A percentile compares a stretch with the other conserved stretches of the same genome.
Conservation (phyloP, 2,888 invertebrate species). For the Apamea epomidion region DNA sequence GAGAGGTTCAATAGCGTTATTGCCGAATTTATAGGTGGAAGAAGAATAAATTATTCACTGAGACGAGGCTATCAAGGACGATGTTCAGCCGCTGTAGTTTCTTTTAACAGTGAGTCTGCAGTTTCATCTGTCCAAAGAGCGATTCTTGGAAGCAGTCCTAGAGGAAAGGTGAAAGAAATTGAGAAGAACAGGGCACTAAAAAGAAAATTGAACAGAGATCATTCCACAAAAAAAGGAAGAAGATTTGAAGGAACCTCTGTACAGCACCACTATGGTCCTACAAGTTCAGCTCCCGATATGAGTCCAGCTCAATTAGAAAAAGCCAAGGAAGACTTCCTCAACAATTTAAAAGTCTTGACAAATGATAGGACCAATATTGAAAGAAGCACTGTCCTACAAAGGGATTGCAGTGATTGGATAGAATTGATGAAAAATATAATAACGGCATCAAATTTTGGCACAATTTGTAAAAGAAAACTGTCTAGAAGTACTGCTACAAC, state of each 20-base stretch:
- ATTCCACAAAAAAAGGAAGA: slow-evolving; percentile 7
- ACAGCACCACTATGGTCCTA: slow-evolving; percentile 7
- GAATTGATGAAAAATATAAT: slow-evolving; percentile 6
- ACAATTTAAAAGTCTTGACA: slow-evolving; percentile 11
- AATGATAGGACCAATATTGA: slow-evolving; percentile 9
- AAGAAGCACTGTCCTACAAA: slow-evolving; percentile 21
- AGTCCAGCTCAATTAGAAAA: slow-evolving; percentile 13
- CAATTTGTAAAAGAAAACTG: slow-evolving; percentile 16
- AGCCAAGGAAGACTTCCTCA: slow-evolving; percentile 13
- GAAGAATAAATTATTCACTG: no score
- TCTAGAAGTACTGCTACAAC: neutral
- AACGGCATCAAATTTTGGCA: slow-evolving; percentile 20
- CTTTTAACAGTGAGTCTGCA: no score
- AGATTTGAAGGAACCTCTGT: slow-evolving; percentile 6
- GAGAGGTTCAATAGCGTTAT: slow-evolving; percentile 3
- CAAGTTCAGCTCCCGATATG: slow-evolving; percentile 15
- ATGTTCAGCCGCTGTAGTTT: no score
- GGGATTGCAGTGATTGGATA: slow-evolving; percentile 18
- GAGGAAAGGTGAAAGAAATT: no score
- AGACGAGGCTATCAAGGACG: no score
- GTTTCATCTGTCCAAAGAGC: no score
- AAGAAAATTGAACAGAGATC: slow-evolving; percentile 7
- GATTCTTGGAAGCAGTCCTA: no score
- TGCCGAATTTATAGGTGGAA: no score
- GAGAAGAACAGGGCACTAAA: neutral